Evolutionary conservation across 2,797 vertebrate genomes (phyloP), one percentile per base, ranked within the genome.

Genomic region (Sebastiscus albofasciatus): DNA sequence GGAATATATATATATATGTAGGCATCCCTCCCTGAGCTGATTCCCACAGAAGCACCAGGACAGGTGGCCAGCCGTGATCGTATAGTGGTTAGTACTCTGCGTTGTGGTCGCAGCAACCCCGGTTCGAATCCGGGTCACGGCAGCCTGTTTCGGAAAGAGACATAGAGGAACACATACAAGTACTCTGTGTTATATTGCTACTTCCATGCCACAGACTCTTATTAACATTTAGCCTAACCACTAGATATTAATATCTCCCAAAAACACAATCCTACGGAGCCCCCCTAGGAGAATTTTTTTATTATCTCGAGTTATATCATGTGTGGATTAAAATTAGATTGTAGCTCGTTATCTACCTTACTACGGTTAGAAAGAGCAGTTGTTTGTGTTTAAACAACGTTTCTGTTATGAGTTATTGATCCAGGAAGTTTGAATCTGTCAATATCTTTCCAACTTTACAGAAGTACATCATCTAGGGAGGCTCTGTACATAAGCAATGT

Each of bases 11-110:
- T 24, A 24, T 24, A 24, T 24, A 2, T 24, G 24, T 24, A 24
- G 24, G 24, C 24, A 39, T 39, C 2, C 13, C 0, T 39, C 0
- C 13, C 13, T 42, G 39, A 42, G 39, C 2, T 42, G 39, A 6
- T 14, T 42, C 5, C 0, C 0, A 6, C 12, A 0, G 5, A 0
- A 42, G 39, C 5, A 14, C 2, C 5, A 42, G 2, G 13, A 42
- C 39, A 14, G 39, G 13, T 42, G 39, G 13, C 39, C 36, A 66
- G 83, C 75, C 55, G 75, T 85, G 75, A 85, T 86, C 74, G 81
- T 86, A 80, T 80, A 80, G 84, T 71, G 80, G 84, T 86, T 70
- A 80, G 65, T 86, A 86, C 76, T 82, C 76, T 86, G 77, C 72
- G 73, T 86, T 82, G 84, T 86, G 80, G 84, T 77, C 65, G 77